These are phyloP conservation scores for Drosophila kikkawai DNA, from an alignment of 1,140 invertebrate genomes.

Conservation along the genomic window DNA sequence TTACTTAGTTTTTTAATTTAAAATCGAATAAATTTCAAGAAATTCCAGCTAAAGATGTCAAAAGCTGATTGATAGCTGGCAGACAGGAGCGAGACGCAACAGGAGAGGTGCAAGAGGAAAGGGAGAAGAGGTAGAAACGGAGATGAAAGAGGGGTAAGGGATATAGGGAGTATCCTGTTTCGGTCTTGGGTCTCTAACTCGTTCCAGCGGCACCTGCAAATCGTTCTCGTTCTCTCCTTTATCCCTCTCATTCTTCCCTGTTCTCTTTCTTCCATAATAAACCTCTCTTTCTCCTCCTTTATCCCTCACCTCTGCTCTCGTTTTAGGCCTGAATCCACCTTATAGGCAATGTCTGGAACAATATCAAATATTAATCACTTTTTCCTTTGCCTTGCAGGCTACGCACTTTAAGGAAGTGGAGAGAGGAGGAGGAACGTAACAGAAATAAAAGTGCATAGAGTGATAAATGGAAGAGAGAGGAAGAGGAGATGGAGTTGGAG, in stretches of 20 bases:
- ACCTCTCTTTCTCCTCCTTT: not conserved
- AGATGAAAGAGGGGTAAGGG: slow-evolving; percentile 2
- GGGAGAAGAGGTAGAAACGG: not conserved
- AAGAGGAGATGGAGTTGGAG: not conserved
- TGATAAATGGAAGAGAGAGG: slow-evolving; percentile 4
- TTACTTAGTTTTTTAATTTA: slow-evolving; percentile 67
- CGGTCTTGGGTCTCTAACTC: slow-evolving; percentile 34
- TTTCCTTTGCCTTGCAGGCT: slow-evolving; percentile 69
- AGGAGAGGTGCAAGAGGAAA: not conserved
- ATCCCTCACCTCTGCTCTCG: not conserved
- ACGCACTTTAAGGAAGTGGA: slow-evolving; percentile 47
- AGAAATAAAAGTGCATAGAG: slow-evolving; percentile 26
- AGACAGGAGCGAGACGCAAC: slow-evolving; percentile 58
- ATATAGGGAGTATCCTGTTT: slow-evolving; percentile 69
- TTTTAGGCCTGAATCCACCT: slow-evolving; percentile 16
- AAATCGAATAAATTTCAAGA: slow-evolving; percentile 83
- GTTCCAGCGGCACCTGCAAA: slow-evolving; percentile 63
- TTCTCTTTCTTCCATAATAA: slow-evolving; percentile 9
- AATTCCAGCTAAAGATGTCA: slow-evolving; percentile 84
- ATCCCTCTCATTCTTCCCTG: not conserved
- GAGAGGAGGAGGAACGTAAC: slow-evolving; percentile 16
- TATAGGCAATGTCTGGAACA: slow-evolving; percentile 67
- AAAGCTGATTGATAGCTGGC: slow-evolving; percentile 83
- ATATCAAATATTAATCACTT: slow-evolving; percentile 84
- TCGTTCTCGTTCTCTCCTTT: not conserved